Conservation (phyloP, 2,797 vertebrate genomes). For the Trichosurus vulpecula region DNA sequence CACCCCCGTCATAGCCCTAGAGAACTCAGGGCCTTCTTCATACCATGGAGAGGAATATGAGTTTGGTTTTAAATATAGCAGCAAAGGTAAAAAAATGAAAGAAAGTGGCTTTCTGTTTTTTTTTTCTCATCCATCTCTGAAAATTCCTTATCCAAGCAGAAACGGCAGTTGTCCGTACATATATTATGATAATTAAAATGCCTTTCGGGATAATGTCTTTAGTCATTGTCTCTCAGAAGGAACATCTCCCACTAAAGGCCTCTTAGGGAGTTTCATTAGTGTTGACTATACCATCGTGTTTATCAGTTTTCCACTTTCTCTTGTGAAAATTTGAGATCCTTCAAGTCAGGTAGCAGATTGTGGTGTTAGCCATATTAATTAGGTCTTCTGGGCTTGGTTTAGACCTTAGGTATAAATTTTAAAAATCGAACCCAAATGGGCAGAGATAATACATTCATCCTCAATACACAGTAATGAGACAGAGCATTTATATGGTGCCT, state of each 20-base stretch:
- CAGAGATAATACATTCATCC: constrained; percentile 4
- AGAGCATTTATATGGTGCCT: neutral
- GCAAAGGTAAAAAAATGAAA: constrained; percentile 54
- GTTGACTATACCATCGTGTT: constrained; percentile 37
- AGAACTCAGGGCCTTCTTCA: neutral
- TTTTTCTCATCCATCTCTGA: constrained; percentile 19
- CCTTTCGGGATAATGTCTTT: constrained; percentile 64
- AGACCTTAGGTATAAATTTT: constrained; percentile 45
- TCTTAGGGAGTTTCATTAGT: constrained; percentile 67
- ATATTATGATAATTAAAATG: constrained; percentile 75
- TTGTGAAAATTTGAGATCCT: constrained; percentile 63
- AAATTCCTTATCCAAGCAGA: constrained; percentile 27
- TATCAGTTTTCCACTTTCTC: constrained; percentile 51
- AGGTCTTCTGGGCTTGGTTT: constrained; percentile 56
- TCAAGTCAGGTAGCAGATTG: constrained; percentile 62
- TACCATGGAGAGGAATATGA: neutral
- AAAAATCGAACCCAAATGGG: neutral
- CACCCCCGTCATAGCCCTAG: neutral
- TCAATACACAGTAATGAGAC: neutral
- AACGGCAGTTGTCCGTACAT: constrained; percentile 63
- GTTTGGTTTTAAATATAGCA: neutral
- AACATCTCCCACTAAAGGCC: constrained; percentile 1
- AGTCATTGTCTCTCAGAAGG: constrained; percentile 66
- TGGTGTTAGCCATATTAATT: constrained; percentile 50
- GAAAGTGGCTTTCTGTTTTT: constrained; percentile 42